Evolutionary conservation across 2,113 vertebrate genomes (phyloP), one percentile per base, ranked within the genome.

Genomic region (Azemiops feae): DNA sequence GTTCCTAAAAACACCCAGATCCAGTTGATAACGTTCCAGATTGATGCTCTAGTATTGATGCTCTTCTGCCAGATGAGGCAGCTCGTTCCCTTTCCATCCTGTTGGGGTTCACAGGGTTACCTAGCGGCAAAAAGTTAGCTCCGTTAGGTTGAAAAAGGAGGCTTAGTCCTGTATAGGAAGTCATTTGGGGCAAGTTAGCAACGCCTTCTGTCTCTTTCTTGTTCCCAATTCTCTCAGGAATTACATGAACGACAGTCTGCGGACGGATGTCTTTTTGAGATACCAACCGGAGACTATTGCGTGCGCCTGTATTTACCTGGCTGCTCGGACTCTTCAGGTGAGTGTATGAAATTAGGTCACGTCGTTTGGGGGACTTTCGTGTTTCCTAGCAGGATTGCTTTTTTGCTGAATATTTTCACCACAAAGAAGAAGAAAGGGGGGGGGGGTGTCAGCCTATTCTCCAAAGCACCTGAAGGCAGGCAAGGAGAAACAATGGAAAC

Each of bases 221-320:
- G 52, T 96, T 95, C 9, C 87, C 97, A 81, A 81, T 60, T 45
- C 30, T 50, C 97, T 91, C 94, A 99, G 98, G 98, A 99, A 99
- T 92, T 99, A 98, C 96, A 99, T 99, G 98, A 99, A 99, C 0
- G 98, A 99, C 93, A 98, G 98, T 93, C 96, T 99, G 57, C 97
- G 98, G 89, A 99, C 98, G 1, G 98, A 99, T 22, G 98, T 98
- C 27, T 98, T 99, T 60, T 97, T 98, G 3, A 96, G 98, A 69
- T 98, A 98, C 95, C 97, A 98, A 90, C 98, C 98, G 0, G 98
- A 99, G 92, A 98, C 97, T 34, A 98, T 99, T 9, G 98, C 98
- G 88, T 98, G 98, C 69, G 98, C 98, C 16, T 99, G 98, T 69
- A 98, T 98, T 93, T 98, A 98, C 93, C 97, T 98, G 2, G 98